A percentile compares a stretch with the other conserved stretches of the same genome.
Evolutionary conservation across 2,888 invertebrate genomes (phyloP).

Genomic region (Aphidius colemani): DNA sequence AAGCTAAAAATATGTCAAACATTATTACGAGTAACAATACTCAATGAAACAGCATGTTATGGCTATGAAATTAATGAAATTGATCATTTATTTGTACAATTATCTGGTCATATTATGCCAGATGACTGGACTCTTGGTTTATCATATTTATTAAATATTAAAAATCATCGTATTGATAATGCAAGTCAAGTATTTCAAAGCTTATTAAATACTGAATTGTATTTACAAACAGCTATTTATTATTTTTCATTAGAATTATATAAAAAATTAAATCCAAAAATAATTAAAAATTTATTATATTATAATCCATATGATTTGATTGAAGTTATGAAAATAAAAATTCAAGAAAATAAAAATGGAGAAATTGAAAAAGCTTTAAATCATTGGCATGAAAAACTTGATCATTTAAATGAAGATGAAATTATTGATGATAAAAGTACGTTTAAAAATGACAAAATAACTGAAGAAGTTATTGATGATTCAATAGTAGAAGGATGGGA

Average conservation of each 20-base stretch:
- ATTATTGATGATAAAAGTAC: neutral
- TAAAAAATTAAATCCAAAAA: constrained; percentile 38
- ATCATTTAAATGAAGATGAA: constrained; percentile 27
- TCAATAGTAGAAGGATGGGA: constrained; percentile 5
- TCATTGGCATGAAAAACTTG: constrained; percentile 33
- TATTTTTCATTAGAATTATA: constrained; percentile 47
- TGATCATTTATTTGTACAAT: constrained; percentile 60
- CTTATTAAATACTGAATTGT: constrained; percentile 45
- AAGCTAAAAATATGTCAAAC: constrained; percentile 55
- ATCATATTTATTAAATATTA: constrained; percentile 62
- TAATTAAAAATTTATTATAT: constrained; percentile 40
- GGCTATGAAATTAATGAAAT: constrained; percentile 52
- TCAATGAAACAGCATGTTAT: constrained; percentile 56
- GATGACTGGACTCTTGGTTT: constrained; percentile 64
- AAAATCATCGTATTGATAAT: constrained; percentile 40
- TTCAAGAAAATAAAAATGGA: constrained; percentile 28
- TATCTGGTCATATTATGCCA: constrained; percentile 60
- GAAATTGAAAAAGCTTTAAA: constrained; percentile 36
- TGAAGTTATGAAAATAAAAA: constrained; percentile 33
- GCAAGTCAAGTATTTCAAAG: constrained; percentile 44
- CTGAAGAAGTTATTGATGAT: neutral
- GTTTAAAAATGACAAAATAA: constrained; percentile 9
- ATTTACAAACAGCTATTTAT: constrained; percentile 47
- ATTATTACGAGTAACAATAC: constrained; percentile 53
- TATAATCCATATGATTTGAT: constrained; percentile 48